Base-by-base conservation (phyloP, 2,797 vertebrate species). In the Atherinosoma microstoma region DNA sequence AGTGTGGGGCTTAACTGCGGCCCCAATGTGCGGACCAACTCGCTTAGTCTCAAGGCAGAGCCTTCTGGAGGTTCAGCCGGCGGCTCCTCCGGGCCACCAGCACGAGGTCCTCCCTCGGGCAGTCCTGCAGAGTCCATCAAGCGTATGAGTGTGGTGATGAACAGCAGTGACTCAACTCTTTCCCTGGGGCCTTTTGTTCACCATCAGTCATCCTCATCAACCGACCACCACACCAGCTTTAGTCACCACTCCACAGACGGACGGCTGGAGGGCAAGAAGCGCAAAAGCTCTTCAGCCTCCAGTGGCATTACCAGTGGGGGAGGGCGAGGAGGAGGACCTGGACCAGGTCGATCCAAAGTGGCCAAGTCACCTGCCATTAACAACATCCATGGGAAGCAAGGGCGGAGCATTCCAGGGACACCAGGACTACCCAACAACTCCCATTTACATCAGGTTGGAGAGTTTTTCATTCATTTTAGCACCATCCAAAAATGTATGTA, bases 101-200 rank as follows among this genome's bases (percentile, higher is more conserved):
- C 95, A 61, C 95, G 97, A 88, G 97, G 96, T 9, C 96, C 96
- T 80, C 94, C 94, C 0, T 94, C 95, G 0, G 96, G 96, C 83
- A 98, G 95, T 94, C 96, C 97, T 3, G 96, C 97, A 2, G 98
- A 99, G 83, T 95, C 97, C 66, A 99, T 99, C 88, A 99, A 98
- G 85, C 96, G 98, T 79, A 99, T 99, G 98, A 99, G 98, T 36
- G 97, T 99, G 80, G 95, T 99, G 92, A 97, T 99, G 95, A 99
- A 98, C 94, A 98, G 97, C 89, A 94, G 97, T 0, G 97, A 99
- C 92, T 98, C 98, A 79, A 99, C 97, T 0, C 97, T 99, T 54
- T 99, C 98, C 10, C 94, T 99, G 18, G 98, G 98, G 70, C 98
- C 98, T 0, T 99, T 99, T 51, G 94, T 99, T 71, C 97, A 99